These are phyloP conservation scores for Dendroctonus ponderosae DNA, from an alignment of 1,140 invertebrate species.

Conservation along the genomic window DNA sequence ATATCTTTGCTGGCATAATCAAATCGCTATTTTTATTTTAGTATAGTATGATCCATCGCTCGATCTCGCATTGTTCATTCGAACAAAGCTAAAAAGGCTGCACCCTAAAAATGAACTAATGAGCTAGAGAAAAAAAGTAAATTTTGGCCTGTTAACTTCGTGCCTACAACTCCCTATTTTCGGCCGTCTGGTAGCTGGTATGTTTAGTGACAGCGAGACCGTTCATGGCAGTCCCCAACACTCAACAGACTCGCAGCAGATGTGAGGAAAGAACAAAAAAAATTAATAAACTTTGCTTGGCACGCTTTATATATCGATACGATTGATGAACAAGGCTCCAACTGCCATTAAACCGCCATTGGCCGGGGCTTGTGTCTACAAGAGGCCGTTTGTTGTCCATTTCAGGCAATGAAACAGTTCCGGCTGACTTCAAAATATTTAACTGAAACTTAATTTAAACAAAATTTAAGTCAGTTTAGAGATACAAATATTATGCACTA, in stretches of 20 bases:
- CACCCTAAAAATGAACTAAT: no score
- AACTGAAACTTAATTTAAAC: neutral
- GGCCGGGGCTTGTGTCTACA: constrained; percentile 6
- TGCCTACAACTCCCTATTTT: constrained; percentile 10
- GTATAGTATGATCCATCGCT: no score
- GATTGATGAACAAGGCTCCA: constrained; percentile 16
- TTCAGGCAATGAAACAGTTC: neutral
- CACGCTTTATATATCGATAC: constrained; percentile 18
- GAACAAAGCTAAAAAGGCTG: no score
- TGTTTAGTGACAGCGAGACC: constrained; percentile 19
- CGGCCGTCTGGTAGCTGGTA: constrained; percentile 6
- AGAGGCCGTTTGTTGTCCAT: constrained; percentile 16
- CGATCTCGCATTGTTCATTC: no score
- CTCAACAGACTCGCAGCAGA: constrained; percentile 18
- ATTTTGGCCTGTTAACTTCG: neutral
- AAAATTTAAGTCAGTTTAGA: no score
- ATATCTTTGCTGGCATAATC: no score
- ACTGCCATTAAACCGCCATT: constrained; percentile 12
- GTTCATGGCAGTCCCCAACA: constrained; percentile 12
- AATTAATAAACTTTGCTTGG: constrained; percentile 20
- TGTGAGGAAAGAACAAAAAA: constrained; percentile 22
- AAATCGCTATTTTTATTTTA: no score
- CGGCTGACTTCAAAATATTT: no score
- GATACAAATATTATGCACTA: no score
- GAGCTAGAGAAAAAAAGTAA: no score